Conservation (phyloP, 1,140 invertebrate genomes). For the Luehdorfia chinensis region DNA sequence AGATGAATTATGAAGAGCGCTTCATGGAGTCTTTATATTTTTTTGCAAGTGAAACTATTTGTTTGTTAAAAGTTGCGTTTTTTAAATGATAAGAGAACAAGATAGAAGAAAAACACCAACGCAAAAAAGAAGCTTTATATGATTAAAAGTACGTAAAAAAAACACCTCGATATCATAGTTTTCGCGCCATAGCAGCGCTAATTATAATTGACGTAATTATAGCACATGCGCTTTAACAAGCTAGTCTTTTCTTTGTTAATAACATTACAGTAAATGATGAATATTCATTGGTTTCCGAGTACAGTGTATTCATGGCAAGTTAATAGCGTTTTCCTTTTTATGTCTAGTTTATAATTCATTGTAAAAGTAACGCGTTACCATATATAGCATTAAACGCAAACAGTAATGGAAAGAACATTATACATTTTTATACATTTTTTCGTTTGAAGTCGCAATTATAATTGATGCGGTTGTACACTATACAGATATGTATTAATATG, state of each 20-base stretch:
- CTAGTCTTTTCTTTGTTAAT: conserved; percentile 4
- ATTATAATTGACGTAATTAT: conserved; percentile 39
- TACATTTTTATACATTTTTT: too few relatives aligned
- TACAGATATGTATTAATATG: too few relatives aligned
- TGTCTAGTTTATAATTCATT: conserved; percentile 19
- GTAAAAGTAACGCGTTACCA: conserved; percentile 19
- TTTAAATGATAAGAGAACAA: not conserved
- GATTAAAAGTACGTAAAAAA: conserved; percentile 10
- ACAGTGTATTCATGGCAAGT: conserved; percentile 28
- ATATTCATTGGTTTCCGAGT: conserved; percentile 31
- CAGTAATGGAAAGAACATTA: conserved; percentile 2
- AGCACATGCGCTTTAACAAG: conserved; percentile 4
- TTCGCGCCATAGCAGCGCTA: conserved; percentile 27
- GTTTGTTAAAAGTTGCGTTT: conserved; percentile 3
- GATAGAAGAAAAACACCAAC: not conserved
- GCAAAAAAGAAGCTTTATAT: conserved; percentile 19
- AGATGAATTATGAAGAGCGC: conserved; percentile 7
- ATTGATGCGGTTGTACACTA: not conserved
- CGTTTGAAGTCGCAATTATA: conserved; percentile 4
- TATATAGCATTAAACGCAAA: conserved; percentile 2
- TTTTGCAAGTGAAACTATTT: conserved; percentile 6
- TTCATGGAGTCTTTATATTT: conserved; percentile 5
- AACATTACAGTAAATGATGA: conserved; percentile 7
- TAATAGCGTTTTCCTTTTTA: conserved; percentile 20
- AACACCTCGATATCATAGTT: conserved; percentile 12